Evolutionary conservation across 2,797 vertebrate genomes (phyloP).

Genomic region (Coregonus suidteri): DNA sequence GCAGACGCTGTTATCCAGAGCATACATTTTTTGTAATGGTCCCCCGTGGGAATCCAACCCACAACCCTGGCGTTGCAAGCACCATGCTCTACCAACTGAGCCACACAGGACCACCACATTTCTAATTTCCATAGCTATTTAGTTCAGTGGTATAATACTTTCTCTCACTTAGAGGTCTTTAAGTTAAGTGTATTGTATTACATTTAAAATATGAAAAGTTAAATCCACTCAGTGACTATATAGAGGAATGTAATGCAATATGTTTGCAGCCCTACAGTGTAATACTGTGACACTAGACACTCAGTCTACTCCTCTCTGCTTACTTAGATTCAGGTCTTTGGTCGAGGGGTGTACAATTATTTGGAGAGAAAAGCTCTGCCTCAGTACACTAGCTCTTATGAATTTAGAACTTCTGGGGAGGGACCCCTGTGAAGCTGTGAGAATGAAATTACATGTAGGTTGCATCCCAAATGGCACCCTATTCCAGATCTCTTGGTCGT

Average conservation of each 20-base stretch:
- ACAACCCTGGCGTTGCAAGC: too few relatives aligned
- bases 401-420: conserved; percentile 17
- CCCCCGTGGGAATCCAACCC: too few relatives aligned
- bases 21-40: too few relatives aligned
- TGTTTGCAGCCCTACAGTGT: neutral
- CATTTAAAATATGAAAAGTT: neutral
- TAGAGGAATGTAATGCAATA: neutral
- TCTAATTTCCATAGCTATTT: neutral
- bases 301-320: conserved; percentile 9
- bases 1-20: too few relatives aligned
- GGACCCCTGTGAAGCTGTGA: neutral
- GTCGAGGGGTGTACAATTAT: conserved; percentile 26
- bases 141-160: neutral
- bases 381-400: conserved; percentile 7
- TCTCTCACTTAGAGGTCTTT: neutral
- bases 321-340: conserved; percentile 3
- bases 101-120: too few relatives aligned
- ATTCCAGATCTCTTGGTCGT: neutral
- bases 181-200: neutral
- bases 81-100: too few relatives aligned
- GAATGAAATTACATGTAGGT: too few relatives aligned
- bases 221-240: neutral
- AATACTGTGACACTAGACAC: neutral
- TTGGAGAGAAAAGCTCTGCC: conserved; percentile 1
- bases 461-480: neutral